phyloP scores from a whole-genome alignment of 2,113 vertebrate species.

The Athene cunicularia region DNA sequence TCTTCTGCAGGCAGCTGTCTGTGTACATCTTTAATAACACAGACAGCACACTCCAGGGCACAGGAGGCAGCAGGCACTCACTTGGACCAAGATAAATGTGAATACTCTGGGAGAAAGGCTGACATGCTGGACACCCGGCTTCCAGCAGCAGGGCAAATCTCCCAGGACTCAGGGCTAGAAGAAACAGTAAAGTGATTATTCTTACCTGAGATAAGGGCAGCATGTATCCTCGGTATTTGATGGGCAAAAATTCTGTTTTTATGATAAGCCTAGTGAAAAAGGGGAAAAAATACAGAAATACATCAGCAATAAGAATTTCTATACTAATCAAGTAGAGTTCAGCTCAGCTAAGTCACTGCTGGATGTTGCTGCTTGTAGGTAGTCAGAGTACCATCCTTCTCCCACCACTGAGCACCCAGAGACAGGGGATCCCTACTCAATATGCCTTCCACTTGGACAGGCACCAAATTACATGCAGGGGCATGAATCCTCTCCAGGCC shows the following conservation, averaged over 20 bases:
- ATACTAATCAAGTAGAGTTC: neutral
- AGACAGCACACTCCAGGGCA: rapidly evolving
- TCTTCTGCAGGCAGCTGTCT: neutral
- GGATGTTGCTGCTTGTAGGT: rapidly evolving
- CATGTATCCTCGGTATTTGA: conserved; percentile 84
- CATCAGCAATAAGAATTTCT: neutral
- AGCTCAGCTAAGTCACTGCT: neutral
- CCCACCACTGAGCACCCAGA: neutral
- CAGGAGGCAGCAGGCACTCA: neutral
- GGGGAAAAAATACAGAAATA: neutral
- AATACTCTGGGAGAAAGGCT: neutral
- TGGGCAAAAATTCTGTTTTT: conserved; percentile 94
- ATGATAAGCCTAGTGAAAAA: conserved; percentile 83
- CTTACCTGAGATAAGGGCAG: conserved; percentile 91
- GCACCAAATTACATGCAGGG: neutral
- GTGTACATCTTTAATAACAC: neutral
- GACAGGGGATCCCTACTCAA: neutral
- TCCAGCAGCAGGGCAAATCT: neutral
- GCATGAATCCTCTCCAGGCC: neutral
- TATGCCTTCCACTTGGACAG: neutral
- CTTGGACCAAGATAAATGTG: neutral
- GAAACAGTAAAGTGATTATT: rapidly evolving
- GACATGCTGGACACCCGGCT: neutral
- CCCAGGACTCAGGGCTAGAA: rapidly evolving
- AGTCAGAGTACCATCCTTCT: neutral